Percentiles rank a stretch among this genome's conserved stretches.
Evolutionary conservation across 2,888 invertebrate species (phyloP).

Genomic region (Caenorhabditis doughertyi): DNA sequence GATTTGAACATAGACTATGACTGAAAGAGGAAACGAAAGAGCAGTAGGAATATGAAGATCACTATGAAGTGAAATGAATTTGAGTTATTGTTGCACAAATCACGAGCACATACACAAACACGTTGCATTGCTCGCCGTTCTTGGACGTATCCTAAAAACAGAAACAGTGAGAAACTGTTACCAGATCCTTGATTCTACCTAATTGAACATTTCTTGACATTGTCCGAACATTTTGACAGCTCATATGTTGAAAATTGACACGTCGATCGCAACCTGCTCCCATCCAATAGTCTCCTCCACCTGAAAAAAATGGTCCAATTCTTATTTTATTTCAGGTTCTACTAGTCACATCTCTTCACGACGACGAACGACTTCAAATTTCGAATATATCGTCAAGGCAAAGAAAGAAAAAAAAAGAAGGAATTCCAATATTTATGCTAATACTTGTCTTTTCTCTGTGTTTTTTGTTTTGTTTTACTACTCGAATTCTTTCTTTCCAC

Average conservation of each 20-base stretch:
- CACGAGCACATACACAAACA: conserved; percentile 77
- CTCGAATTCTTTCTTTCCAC: conserved; percentile 9
- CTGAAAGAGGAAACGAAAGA: conserved; percentile 16
- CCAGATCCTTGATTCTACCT: conserved; percentile 60
- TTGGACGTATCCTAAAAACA: conserved; percentile 71
- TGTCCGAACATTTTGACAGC: conserved; percentile 78
- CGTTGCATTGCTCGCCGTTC: conserved; percentile 77
- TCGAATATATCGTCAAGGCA: conserved; percentile 12
- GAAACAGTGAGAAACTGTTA: background rate
- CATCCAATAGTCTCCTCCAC: conserved; percentile 78
- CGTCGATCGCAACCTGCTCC: conserved; percentile 80
- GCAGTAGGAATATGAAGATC: conserved; percentile 21
- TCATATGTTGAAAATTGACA: conserved; percentile 76
- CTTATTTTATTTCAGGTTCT: conserved; percentile 26
- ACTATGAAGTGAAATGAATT: background rate
- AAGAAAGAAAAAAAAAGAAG: background rate
- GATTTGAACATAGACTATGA: conserved; percentile 11
- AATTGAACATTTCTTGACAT: conserved; percentile 75
- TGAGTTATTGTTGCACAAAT: conserved; percentile 73
- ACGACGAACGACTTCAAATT: too few relatives aligned
- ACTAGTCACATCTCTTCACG: conserved; percentile 3
- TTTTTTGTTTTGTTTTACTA: conserved; percentile 36
- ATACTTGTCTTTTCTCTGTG: conserved; percentile 18
- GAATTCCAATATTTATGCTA: conserved; percentile 50
- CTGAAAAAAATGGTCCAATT: conserved; percentile 58